Percentiles rank a stretch among this genome's conserved stretches.
These are phyloP conservation scores for Zeus faber DNA, from an alignment of 2,113 vertebrate species.

Conservation along the genomic window DNA sequence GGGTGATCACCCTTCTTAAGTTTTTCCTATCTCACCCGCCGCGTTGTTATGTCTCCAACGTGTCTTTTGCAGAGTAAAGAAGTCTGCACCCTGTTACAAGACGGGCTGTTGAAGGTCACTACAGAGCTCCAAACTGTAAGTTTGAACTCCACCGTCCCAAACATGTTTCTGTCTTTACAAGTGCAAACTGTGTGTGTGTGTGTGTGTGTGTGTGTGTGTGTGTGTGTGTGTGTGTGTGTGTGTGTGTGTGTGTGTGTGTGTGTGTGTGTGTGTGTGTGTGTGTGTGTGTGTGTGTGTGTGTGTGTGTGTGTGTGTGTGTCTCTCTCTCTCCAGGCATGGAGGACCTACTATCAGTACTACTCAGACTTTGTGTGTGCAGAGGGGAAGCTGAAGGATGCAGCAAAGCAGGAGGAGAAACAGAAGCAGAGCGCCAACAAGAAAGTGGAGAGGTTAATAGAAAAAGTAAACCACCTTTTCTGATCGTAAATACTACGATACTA, in stretches of 20 bases:
- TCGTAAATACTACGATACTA: background rate
- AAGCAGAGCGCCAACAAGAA: conserved; percentile 81
- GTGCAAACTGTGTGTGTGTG: too few relatives aligned
- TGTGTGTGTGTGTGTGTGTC: conserved; percentile 9
- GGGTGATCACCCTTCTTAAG: too few relatives aligned
- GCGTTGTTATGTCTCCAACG: conserved; percentile 22
- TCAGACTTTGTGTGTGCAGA: conserved; percentile 77
- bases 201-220: too few relatives aligned
- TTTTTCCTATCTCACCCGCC: conserved; percentile 1
- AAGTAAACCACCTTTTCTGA: conserved; percentile 60
- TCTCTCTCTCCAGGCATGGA: conserved; percentile 75
- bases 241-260: too few relatives aligned
- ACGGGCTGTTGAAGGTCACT: conserved; percentile 83
- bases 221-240: too few relatives aligned
- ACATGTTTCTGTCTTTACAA: too few relatives aligned
- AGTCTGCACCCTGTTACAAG: conserved; percentile 81
- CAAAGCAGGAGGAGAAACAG: conserved; percentile 83
- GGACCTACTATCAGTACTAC: conserved; percentile 84
- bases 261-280: too few relatives aligned
- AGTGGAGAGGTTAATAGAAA: conserved; percentile 82
- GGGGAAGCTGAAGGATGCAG: conserved; percentile 84
- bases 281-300: background rate
- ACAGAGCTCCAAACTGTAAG: conserved; percentile 84
- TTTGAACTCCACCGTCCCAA: too few relatives aligned
- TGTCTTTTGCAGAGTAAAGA: conserved; percentile 81